These are phyloP conservation scores for Zosterops japonicus DNA, from an alignment of 2,113 vertebrate species.

Conservation along the genomic window DNA sequence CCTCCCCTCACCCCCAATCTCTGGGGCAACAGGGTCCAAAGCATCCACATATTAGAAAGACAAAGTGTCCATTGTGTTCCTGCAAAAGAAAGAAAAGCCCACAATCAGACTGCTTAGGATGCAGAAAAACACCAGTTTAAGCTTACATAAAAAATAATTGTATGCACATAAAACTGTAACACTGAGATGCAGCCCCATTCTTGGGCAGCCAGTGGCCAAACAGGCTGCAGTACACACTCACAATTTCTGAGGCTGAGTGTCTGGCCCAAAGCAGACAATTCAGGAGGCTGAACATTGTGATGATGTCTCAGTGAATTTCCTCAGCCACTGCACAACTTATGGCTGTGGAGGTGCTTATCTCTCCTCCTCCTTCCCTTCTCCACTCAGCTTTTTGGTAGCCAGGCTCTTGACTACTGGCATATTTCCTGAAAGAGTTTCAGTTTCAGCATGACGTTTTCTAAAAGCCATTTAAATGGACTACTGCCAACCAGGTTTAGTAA, in stretches of 20 bases:
- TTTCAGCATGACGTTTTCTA: background rate
- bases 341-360: fast-evolving
- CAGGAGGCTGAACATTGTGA: background rate
- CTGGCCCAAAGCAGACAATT: background rate
- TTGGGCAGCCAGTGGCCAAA: background rate
- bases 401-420: background rate
- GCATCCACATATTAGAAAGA: background rate
- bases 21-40: background rate
- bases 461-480: background rate
- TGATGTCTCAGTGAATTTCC: background rate
- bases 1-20: fast-evolving
- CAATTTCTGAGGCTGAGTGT: background rate
- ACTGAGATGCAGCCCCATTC: background rate
- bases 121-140: background rate
- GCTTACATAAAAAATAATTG: fast-evolving
- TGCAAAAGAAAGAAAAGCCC: background rate
- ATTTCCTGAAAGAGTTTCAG: background rate
- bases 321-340: fast-evolving
- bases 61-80: background rate
- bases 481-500: background rate
- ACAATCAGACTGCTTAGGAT: background rate
- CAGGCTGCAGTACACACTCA: background rate
- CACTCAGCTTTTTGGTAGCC: background rate
- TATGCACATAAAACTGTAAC: background rate
- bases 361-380: background rate